These are phyloP conservation scores for Distichodus sexfasciatus DNA, from an alignment of 2,797 vertebrate species.

Conservation along the genomic window DNA sequence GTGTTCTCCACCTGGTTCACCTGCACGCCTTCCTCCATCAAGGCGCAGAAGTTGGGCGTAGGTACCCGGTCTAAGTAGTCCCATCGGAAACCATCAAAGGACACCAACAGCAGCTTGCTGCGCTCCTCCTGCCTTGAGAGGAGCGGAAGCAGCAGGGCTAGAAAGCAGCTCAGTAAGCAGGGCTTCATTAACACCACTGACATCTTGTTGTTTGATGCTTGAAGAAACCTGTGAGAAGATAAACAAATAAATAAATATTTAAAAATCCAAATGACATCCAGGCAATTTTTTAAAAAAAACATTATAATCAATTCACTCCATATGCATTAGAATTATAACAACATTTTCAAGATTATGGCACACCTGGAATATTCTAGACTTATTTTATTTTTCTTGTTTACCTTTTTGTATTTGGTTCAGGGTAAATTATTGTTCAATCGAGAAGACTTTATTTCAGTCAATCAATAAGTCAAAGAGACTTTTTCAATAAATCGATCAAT, in stretches of 20 bases:
- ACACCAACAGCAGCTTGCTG: constrained; percentile 81
- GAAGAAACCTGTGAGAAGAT: constrained; percentile 24
- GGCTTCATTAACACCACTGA: constrained; percentile 23
- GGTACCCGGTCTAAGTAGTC: constrained; percentile 86
- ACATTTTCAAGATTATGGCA: constrained; percentile 1
- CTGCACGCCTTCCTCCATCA: constrained; percentile 77
- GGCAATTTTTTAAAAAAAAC: too few relatives aligned
- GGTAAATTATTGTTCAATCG: too few relatives aligned
- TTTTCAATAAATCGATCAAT: too few relatives aligned
- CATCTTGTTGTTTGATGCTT: constrained; percentile 35
- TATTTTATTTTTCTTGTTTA: too few relatives aligned
- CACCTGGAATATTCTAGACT: too few relatives aligned
- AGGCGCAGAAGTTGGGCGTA: constrained; percentile 77
- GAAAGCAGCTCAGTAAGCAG: constrained; percentile 59
- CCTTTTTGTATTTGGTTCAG: too few relatives aligned
- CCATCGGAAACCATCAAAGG: constrained; percentile 94
- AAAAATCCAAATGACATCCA: too few relatives aligned
- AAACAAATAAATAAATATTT: constrained; percentile 14
- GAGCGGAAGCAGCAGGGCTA: constrained; percentile 56
- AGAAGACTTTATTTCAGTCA: too few relatives aligned
- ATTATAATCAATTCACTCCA: too few relatives aligned
- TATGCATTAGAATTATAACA: too few relatives aligned
- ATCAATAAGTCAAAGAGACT: too few relatives aligned
- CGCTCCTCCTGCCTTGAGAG: constrained; percentile 60
- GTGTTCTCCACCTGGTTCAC: constrained; percentile 81